Evolutionary conservation across 2,888 invertebrate genomes (phyloP), one percentile per base, ranked within the genome.

Genomic region (Drosophila phalerata): DNA sequence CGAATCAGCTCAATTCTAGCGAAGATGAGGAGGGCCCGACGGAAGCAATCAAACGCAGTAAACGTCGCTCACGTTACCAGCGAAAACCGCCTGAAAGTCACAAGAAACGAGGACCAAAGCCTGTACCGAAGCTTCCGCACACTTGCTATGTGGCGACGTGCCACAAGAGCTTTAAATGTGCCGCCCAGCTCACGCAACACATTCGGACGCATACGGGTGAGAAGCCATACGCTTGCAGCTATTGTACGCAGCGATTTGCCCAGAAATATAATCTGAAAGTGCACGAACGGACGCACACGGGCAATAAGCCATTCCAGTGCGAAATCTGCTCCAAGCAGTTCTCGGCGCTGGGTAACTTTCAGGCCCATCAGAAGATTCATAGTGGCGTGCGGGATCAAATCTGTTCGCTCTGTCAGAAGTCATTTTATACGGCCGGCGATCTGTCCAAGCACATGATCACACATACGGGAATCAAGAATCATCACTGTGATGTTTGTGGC

Each of bases 341-440:
- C 89, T 93, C 94, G 0, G 94, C 94, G 0, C 92, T 94, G 85
- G 94, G 95, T 0, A 95, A 95, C 85, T 94, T 95, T 69, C 94
- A 94, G 73, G 94, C 94, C 1, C 95, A 95, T 88, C 92, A 94
- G n/a, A 95, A 95, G 90, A 95, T 94, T 34, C 95, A 95, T 67
- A 93, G 93, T 0, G 95, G 95, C 0, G 94, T 94, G 77, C 93
- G 93, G 49, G 94, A 95, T 91, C 94, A 95, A 92, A 91, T 93
- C 17, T 95, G 95, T 89, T 92, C 93, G 0, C 78, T 94, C 19
- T 95, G 95, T 71, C 94, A 93, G 66, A 95, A 95, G 79, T 93
- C 94, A 0, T 95, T 95, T 76, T 94, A 94, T 75, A 94, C 94
- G 22, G 94, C 94, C 0, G 94, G 94, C 51, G 95, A 95, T 81